phyloP scores from a whole-genome alignment of 1,140 invertebrate species.

The Bombus affinis region DNA sequence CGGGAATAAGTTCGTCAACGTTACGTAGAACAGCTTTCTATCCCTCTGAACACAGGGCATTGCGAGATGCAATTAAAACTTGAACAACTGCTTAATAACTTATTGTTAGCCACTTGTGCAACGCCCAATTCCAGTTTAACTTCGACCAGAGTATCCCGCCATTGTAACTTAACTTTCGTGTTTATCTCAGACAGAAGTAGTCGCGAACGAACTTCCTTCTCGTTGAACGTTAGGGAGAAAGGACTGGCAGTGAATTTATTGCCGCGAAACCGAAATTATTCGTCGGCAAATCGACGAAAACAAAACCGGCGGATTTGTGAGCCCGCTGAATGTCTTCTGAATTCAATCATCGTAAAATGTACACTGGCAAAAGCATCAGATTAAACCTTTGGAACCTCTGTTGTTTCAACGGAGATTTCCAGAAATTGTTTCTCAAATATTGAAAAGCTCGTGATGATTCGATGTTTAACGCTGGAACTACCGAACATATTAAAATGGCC shows the following conservation, averaged over 20 bases:
- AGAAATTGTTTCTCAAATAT: too few species aligned
- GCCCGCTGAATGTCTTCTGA: neutral
- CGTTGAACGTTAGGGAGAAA: neutral
- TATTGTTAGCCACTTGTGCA: constrained; percentile 70
- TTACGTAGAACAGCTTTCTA: constrained; percentile 37
- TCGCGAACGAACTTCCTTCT: constrained; percentile 25
- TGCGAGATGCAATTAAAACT: constrained; percentile 74
- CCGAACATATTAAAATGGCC: too few species aligned
- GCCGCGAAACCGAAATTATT: constrained; percentile 33
- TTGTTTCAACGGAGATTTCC: neutral
- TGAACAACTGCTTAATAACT: constrained; percentile 75
- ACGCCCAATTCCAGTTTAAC: constrained; percentile 70
- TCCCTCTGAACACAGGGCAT: constrained; percentile 22
- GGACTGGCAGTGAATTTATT: constrained; percentile 21
- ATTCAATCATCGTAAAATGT: neutral
- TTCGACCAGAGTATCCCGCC: constrained; percentile 49
- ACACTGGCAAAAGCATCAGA: neutral
- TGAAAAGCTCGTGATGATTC: too few species aligned
- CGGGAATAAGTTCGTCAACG: constrained; percentile 58
- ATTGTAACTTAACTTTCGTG: constrained; percentile 56
- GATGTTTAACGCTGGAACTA: too few species aligned
- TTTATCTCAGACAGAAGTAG: constrained; percentile 43
- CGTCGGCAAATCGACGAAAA: constrained; percentile 3
- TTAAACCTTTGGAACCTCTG: neutral
- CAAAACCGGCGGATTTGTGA: neutral